Base-by-base conservation (phyloP, 2,888 invertebrate genomes). In the Allacma fusca region DNA sequence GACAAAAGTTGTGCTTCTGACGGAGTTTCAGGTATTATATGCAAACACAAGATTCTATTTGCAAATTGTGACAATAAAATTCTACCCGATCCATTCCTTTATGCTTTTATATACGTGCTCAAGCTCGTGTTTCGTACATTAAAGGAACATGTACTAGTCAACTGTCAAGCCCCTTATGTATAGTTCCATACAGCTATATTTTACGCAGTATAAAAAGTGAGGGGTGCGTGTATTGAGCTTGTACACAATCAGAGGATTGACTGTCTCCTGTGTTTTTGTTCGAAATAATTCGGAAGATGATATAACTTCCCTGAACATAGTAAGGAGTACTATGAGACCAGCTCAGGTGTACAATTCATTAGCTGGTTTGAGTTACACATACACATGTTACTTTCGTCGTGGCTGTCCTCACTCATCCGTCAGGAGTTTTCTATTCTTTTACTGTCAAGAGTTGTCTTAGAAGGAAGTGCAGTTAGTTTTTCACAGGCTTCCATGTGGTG, bases 401-500 rank as follows among this genome's bases (percentile, higher is more conserved):
- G 69, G 69, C 34, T 69, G 69, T 69, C 69, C 69, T 69, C 69
- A 40, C 68, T 68, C 68, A 68, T 68, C 68, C 28, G 68, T 29
- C 34, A 21, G 34, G 68, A 68, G 68, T 23, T 50, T 50, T 71
- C 28, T 50, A 50, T 71, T 50, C 57, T 67, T 34, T 40, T 40
- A 40, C 5, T 40, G 40, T 40, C 40, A 50, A 16, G 50, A 50
- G 50, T n/a, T 50, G 5, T 19, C 50, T 50, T 24, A 62, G 62
- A 40, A 21, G 70, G 44, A 71, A 28, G 72, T 59, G 72, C 72
- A 59, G 50, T 72, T 59, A 72, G 72, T 72, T 72, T 59, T 72
- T 72, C 72, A 72, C 72, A 72, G 72, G 28, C 59, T 59, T 72
- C 72, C 72, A 59, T 72, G 59, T 29, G 29, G 72, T 59, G 62